Percentiles rank a stretch among this genome's conserved stretches.
These are phyloP conservation scores for Turdus rufiventris DNA, from an alignment of 2,113 vertebrate species.

Conservation along the genomic window DNA sequence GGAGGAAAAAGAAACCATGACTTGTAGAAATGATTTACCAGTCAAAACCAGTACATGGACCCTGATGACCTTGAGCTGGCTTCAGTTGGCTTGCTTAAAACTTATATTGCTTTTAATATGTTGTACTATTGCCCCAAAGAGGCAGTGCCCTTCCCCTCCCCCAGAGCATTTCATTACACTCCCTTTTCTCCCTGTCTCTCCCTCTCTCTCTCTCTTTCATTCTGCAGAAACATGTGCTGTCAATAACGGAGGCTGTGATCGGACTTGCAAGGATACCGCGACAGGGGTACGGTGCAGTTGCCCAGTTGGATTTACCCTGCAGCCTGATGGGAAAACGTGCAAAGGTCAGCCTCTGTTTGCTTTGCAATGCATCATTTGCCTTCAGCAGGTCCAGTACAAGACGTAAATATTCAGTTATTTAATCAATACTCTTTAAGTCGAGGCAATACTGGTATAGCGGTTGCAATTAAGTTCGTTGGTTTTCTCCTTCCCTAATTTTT, in stretches of 20 bases:
- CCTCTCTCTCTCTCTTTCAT: conserved; percentile 29
- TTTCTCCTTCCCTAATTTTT: neutral
- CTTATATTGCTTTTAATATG: neutral
- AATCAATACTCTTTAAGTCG: neutral
- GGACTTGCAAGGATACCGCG: conserved; percentile 95
- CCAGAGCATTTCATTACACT: conserved; percentile 52
- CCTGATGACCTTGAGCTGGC: neutral
- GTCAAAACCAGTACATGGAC: neutral
- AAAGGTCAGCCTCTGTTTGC: conserved; percentile 88
- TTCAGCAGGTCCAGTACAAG: conserved; percentile 2
- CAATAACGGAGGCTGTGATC: conserved; percentile 95
- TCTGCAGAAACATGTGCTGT: conserved; percentile 94
- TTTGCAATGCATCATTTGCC: conserved; percentile 64
- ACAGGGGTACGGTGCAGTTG: conserved; percentile 97
- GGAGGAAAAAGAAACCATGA: neutral
- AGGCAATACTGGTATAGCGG: neutral
- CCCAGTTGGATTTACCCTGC: conserved; percentile 93
- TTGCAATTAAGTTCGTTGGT: neutral
- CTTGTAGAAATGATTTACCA: neutral
- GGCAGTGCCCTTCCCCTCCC: neutral
- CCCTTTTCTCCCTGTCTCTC: conserved; percentile 32
- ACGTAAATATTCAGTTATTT: conserved; percentile 53
- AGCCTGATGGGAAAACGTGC: conserved; percentile 95
- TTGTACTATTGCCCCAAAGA: neutral
- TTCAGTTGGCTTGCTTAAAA: conserved; percentile 12